phyloP scores from a whole-genome alignment of 2,797 vertebrate species.

The Neoniphon sammara region DNA sequence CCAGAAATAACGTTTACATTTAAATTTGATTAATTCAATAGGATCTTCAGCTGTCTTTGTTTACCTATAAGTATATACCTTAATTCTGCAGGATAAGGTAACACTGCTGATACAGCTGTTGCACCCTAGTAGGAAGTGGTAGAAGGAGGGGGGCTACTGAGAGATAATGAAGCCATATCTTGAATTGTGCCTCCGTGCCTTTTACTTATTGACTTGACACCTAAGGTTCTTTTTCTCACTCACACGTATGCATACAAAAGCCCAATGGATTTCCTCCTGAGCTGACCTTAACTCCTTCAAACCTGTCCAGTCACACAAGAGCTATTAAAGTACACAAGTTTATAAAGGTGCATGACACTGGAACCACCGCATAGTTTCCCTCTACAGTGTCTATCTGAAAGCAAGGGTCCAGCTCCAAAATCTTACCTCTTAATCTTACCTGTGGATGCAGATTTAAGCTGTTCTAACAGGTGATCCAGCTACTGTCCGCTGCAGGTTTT shows the following conservation, averaged over 20 bases:
- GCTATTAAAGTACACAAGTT: no score
- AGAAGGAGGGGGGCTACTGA: conserved; percentile 15
- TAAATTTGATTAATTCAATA: background rate
- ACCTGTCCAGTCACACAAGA: background rate
- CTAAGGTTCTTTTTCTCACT: no score
- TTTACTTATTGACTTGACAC: background rate
- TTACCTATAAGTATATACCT: background rate
- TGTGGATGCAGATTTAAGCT: conserved; percentile 17
- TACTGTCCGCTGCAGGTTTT: conserved; percentile 34
- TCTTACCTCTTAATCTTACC: conserved; percentile 54
- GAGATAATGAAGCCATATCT: background rate
- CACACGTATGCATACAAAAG: no score
- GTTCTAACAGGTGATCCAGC: conserved; percentile 30
- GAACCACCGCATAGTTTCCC: background rate
- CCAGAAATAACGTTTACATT: background rate
- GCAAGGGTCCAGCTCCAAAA: background rate
- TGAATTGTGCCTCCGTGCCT: background rate
- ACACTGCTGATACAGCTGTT: conserved; percentile 41
- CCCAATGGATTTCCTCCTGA: no score
- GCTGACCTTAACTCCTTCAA: background rate
- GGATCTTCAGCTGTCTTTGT: background rate
- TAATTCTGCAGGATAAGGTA: background rate
- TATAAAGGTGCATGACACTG: no score
- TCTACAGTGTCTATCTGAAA: background rate
- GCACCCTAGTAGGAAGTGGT: conserved; percentile 57